Conservation (phyloP, 2,797 vertebrate species). For the Esox masquinongy region DNA sequence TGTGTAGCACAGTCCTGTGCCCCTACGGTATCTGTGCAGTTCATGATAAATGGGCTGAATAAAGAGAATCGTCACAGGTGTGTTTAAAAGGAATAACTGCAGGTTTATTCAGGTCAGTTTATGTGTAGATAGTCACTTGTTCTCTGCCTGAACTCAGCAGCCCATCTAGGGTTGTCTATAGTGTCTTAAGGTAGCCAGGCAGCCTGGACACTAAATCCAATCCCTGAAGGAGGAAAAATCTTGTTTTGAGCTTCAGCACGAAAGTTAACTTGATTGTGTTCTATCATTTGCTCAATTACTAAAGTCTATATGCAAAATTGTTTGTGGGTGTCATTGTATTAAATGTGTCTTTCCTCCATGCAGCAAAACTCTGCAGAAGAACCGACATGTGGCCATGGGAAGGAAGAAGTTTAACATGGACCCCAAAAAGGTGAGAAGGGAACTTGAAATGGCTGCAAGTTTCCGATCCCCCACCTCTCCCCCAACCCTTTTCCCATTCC, state of each 20-base stretch:
- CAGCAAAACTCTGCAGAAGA: conserved; percentile 94
- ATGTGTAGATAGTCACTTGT: no score
- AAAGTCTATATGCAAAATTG: not conserved
- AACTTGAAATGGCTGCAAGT: not conserved
- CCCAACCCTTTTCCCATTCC: no score
- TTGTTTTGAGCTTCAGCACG: no score
- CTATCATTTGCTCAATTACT: not conserved
- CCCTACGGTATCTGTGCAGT: not conserved
- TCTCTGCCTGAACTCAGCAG: not conserved
- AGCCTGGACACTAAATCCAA: no score
- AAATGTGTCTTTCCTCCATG: conserved; percentile 11
- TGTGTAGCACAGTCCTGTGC: not conserved
- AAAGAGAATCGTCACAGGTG: not conserved
- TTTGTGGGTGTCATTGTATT: not conserved
- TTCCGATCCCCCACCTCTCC: not conserved
- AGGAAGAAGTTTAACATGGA: conserved; percentile 98
- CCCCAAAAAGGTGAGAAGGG: conserved; percentile 83
- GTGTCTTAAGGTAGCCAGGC: no score
- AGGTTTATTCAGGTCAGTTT: not conserved
- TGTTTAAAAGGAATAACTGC: not conserved
- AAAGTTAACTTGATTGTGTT: no score
- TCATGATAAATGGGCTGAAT: not conserved
- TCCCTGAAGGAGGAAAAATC: no score
- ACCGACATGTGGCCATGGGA: conserved; percentile 92
- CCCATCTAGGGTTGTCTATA: not conserved